Evolutionary conservation across 2,888 invertebrate species (phyloP).

Genomic region (Caenorhabditis sp.): DNA sequence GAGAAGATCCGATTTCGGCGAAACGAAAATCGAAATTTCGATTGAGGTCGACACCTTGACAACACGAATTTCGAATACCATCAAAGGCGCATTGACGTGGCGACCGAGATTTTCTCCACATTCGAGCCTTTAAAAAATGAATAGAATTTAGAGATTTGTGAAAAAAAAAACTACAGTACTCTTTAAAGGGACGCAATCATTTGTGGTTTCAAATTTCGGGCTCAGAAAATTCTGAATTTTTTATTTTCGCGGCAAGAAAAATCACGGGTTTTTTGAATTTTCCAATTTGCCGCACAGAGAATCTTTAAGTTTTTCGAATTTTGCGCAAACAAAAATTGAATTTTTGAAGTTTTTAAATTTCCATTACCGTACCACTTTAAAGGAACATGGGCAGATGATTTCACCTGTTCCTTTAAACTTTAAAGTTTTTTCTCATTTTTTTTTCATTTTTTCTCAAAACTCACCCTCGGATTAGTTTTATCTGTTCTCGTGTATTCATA

Average conservation of each 20-base stretch:
- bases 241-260: not conserved
- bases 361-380: too few relatives aligned
- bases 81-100: slow-evolving; percentile 54
- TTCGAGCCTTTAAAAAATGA: slow-evolving; percentile 55
- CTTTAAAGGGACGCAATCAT: not conserved
- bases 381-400: too few relatives aligned
- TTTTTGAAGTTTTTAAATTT: not conserved
- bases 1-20: slow-evolving; percentile 65
- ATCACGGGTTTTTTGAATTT: not conserved
- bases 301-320: too few relatives aligned
- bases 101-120: slow-evolving; percentile 68
- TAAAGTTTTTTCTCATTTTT: too few relatives aligned
- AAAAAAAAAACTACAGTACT: not conserved
- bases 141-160: too few relatives aligned
- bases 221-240: not conserved
- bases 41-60: slow-evolving; percentile 67
- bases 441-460: too few relatives aligned
- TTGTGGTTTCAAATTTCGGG: not conserved
- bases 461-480: slow-evolving; percentile 61
- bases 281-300: too few relatives aligned
- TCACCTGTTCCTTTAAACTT: too few relatives aligned
- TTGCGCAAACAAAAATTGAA: too few relatives aligned
- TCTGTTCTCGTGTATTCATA: slow-evolving; percentile 67
- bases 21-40: slow-evolving; percentile 68
- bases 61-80: slow-evolving; percentile 57